These are phyloP conservation scores for Leptoteleia sp. DNA, from an alignment of 1,140 invertebrate species.

Conservation along the genomic window DNA sequence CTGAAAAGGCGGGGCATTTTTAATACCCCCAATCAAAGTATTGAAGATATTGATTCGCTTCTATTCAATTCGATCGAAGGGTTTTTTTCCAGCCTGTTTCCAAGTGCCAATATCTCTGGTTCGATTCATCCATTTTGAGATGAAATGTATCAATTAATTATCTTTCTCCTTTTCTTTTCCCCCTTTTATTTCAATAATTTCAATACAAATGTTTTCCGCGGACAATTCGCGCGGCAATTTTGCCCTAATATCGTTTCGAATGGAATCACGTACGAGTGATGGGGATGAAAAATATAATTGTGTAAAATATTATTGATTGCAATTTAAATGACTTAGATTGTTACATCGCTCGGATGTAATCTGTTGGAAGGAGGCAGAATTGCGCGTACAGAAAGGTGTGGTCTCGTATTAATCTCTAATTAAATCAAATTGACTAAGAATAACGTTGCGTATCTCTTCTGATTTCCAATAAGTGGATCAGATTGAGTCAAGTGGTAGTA, in stretches of 20 bases:
- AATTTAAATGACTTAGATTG: too few relatives aligned
- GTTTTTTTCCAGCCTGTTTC: constrained; percentile 19
- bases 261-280: too few relatives aligned
- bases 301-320: too few relatives aligned
- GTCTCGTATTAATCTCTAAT: too few relatives aligned
- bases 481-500: constrained; percentile 30
- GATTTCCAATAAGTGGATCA: constrained; percentile 37
- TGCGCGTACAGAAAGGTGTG: background rate
- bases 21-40: constrained; percentile 15
- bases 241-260: too few relatives aligned
- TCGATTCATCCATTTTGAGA: constrained; percentile 8
- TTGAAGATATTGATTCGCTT: constrained; percentile 25
- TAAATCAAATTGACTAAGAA: constrained; percentile 28
- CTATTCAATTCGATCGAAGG: constrained; percentile 20
- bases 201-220: too few relatives aligned
- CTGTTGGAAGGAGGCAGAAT: background rate
- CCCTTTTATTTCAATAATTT: too few relatives aligned
- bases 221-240: too few relatives aligned
- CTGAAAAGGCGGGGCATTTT: constrained; percentile 9
- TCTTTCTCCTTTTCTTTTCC: too few relatives aligned
- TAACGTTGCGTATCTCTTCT: constrained; percentile 29
- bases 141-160: constrained; percentile 29
- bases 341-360: too few relatives aligned
- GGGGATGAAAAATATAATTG: too few relatives aligned
- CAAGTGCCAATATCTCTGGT: constrained; percentile 9